These are phyloP conservation scores for Alauda arvensis DNA, from an alignment of 2,797 vertebrate species.

Conservation along the genomic window DNA sequence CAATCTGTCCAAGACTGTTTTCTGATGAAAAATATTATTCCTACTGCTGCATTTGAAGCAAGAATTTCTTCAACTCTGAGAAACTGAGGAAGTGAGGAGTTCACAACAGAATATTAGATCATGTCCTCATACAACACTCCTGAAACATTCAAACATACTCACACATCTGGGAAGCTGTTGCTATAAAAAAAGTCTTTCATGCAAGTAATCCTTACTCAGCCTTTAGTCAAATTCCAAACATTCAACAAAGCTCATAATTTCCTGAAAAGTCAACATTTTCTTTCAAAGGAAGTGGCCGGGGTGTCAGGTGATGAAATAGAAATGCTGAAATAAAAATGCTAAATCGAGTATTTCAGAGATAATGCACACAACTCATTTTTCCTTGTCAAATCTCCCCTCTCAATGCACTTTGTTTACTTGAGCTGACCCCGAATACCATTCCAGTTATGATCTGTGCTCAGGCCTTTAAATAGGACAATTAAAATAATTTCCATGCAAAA, in stretches of 20 bases:
- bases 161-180: constrained; percentile 3
- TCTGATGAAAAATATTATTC: background rate
- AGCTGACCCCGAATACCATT: background rate
- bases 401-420: background rate
- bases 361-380: background rate
- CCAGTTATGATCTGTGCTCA: background rate
- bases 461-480: background rate
- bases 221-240: constrained; percentile 6
- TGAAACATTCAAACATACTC: background rate
- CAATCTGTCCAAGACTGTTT: constrained; percentile 8
- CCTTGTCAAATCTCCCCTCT: background rate
- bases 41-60: background rate
- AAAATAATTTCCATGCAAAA: background rate
- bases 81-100: background rate
- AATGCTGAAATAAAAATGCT: background rate
- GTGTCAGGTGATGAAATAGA: background rate
- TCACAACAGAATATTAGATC: background rate
- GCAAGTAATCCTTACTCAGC: constrained; percentile 6
- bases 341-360: background rate
- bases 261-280: constrained; percentile 23
- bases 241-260: background rate
- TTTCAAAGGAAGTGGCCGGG: background rate
- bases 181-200: background rate
- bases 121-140: background rate
- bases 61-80: background rate